These are phyloP conservation scores for Eupithecia tripunctaria DNA, from an alignment of 2,888 invertebrate species.

Conservation along the genomic window DNA sequence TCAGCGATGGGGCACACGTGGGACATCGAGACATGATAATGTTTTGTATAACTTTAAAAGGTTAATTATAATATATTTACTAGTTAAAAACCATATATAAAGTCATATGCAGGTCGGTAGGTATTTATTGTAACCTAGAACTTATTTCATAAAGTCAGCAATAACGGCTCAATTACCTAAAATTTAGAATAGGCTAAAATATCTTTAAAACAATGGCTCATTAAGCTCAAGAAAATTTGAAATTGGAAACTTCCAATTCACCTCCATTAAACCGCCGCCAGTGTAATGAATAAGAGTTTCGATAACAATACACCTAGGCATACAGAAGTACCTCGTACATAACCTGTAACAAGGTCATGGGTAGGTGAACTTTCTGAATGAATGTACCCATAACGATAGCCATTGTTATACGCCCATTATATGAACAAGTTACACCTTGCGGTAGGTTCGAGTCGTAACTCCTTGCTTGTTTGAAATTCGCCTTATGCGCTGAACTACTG, in stretches of 20 bases:
- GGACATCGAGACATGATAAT: background rate
- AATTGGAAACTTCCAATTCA: background rate
- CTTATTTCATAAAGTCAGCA: background rate
- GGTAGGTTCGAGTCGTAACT: conserved; percentile 42
- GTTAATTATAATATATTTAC: too few relatives aligned
- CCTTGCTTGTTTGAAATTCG: conserved; percentile 23
- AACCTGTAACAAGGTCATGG: conserved; percentile 51
- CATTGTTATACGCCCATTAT: conserved; percentile 42
- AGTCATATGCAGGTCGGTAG: background rate
- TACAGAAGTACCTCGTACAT: conserved; percentile 4
- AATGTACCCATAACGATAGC: conserved; percentile 46
- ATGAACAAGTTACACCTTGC: conserved; percentile 37
- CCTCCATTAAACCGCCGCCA: background rate
- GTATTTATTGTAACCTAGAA: background rate
- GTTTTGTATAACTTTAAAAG: background rate
- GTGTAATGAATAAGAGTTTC: background rate
- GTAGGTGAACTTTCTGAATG: conserved; percentile 55
- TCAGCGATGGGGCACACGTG: background rate
- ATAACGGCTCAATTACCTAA: background rate
- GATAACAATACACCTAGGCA: conserved; percentile 6
- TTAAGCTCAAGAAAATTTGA: background rate
- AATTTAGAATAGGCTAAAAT: background rate
- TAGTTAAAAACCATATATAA: background rate
- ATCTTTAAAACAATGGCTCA: background rate
- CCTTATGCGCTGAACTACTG: conserved; percentile 16